Evolutionary conservation across 2,888 invertebrate genomes (phyloP), one percentile per base, ranked within the genome.

Genomic region (Petrophora chlorosata): DNA sequence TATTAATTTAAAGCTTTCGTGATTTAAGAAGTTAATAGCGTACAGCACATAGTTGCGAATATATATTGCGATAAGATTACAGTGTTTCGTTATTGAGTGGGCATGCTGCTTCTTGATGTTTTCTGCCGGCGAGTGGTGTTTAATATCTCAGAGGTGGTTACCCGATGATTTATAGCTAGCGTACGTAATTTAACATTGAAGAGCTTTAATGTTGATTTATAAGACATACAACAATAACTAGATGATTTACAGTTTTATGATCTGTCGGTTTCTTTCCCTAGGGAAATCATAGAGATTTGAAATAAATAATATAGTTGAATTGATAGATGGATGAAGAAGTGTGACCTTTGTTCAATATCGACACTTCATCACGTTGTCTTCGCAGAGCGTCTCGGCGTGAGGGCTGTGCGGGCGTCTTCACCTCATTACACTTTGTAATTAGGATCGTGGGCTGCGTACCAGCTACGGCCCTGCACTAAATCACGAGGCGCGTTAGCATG

Each of bases 341-440:
- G 17, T 42, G 9, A 34, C 29, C 7, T 22, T 15, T 8, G 15
- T 16, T 44, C 15, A 12, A 56, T 61, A 63, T 61, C 55, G 59
- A 64, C 54, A 54, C 33, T 54, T 56, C 48, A 59, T 52, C 56
- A 53, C 56, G 56, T 65, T 62, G 52, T 62, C 51, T 57, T 53
- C 34, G 41, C 52, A 56, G 39, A 15, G 39, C 48, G 59, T 47
- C 51, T 65, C 65, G 69, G 70, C 73, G 74, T 73, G 63, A 71
- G 59, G 58, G 61, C 55, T 66, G 65, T 63, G 63, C 65, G 61
- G 70, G 73, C 70, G 74, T 65, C 63, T 65, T 66, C 76, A 70
- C 70, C 79, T 86, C 84, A 89, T 88, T 88, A 86, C 84, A 85
- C 81, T 86, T 87, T 85, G 81, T 88, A 88, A 90, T 89, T 85